Conservation (phyloP, 2,797 vertebrate genomes). For the Apogon talboti region DNA sequence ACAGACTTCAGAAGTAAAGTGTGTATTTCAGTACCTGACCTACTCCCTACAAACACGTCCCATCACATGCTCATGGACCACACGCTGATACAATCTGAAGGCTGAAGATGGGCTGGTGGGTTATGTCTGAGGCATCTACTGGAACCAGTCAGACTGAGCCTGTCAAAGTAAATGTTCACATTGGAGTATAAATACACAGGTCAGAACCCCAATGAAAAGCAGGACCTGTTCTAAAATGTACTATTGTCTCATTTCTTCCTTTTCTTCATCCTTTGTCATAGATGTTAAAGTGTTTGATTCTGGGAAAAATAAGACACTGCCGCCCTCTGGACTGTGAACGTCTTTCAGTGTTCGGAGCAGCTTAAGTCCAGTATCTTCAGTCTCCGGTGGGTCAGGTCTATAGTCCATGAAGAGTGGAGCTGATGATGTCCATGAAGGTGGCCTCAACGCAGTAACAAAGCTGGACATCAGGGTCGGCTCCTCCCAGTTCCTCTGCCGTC, state of each 20-base stretch:
- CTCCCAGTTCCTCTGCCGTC: conserved; percentile 82
- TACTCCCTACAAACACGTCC: conserved; percentile 1
- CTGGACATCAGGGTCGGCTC: conserved; percentile 92
- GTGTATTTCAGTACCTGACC: conserved; percentile 7
- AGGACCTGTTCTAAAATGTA: no score
- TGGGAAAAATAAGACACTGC: no score
- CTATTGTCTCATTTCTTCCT: no score
- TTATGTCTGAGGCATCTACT: no score
- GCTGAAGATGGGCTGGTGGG: not conserved
- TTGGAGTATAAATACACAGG: no score
- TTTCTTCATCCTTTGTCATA: no score
- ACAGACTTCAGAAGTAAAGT: not conserved
- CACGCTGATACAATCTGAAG: not conserved
- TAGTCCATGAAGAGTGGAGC: conserved; percentile 90
- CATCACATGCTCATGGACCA: conserved; percentile 8
- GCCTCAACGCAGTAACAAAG: conserved; percentile 95
- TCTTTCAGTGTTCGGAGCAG: conserved; percentile 12
- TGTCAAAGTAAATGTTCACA: no score
- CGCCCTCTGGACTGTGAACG: conserved; percentile 8
- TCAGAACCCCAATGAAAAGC: no score
- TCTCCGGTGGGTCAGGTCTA: conserved; percentile 75
- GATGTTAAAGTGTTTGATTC: no score
- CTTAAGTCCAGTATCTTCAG: conserved; percentile 6
- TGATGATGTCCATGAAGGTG: conserved; percentile 96
- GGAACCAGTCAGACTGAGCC: no score